These are phyloP conservation scores for Drosophila orena DNA, from an alignment of 1,140 invertebrate genomes.

Conservation along the genomic window DNA sequence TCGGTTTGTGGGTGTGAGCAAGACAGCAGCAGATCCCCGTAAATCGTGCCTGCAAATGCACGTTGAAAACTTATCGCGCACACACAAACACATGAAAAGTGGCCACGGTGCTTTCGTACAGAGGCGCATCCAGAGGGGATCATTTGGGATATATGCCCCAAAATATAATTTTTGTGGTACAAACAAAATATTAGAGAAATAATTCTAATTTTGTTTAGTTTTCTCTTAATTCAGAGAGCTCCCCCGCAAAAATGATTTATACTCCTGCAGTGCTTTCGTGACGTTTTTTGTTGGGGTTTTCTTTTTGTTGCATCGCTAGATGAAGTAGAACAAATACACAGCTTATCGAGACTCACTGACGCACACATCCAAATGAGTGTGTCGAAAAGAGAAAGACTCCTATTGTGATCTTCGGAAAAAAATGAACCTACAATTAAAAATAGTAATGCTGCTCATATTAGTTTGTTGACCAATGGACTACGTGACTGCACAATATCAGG, in stretches of 20 bases:
- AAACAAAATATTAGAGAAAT: neutral
- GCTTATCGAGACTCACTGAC: constrained; percentile 22
- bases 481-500: constrained; percentile 51
- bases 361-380: neutral
- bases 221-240: neutral
- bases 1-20: constrained; percentile 19
- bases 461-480: constrained; percentile 45
- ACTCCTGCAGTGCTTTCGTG: neutral
- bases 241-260: neutral
- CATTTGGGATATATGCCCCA: neutral
- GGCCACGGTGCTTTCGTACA: constrained; percentile 36
- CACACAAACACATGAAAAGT: constrained; percentile 4
- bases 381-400: constrained; percentile 22
- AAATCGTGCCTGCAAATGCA: constrained; percentile 41
- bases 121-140: neutral
- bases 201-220: neutral
- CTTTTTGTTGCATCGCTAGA: constrained; percentile 43
- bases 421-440: constrained; percentile 41
- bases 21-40: constrained; percentile 42
- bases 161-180: neutral
- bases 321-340: constrained; percentile 41
- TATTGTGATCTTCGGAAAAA: constrained; percentile 33
- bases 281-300: neutral
- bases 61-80: constrained; percentile 50
- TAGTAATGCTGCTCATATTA: constrained; percentile 38